Conservation (phyloP, 2,888 invertebrate genomes). For the Clunio marinus region DNA sequence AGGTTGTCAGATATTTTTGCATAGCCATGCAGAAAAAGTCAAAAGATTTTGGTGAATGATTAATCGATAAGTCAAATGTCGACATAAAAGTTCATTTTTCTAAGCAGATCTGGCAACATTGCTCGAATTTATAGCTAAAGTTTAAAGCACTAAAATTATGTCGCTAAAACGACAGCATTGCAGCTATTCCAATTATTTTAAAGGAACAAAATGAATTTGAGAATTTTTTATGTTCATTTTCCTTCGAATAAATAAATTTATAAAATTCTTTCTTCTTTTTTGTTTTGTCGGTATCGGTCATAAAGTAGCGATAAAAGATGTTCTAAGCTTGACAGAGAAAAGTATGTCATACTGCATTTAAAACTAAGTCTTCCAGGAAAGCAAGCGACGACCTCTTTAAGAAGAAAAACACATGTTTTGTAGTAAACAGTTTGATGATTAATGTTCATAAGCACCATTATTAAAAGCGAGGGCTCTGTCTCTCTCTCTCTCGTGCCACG, state of each 20-base stretch:
- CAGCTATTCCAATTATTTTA: background rate
- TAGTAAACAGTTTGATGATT: constrained; percentile 4
- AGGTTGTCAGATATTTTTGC: background rate
- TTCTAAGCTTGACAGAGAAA: too few relatives aligned
- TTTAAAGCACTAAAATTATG: background rate
- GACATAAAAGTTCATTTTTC: background rate
- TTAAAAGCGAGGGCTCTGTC: background rate
- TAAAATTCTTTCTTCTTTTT: too few relatives aligned
- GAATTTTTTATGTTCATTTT: too few relatives aligned
- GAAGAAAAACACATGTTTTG: background rate
- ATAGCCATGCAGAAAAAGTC: background rate
- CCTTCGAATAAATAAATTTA: too few relatives aligned
- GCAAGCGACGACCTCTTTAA: constrained; percentile 1
- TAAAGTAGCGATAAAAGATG: too few relatives aligned
- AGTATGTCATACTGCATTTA: constrained; percentile 2
- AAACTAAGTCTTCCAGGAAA: background rate
- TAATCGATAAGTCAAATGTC: background rate
- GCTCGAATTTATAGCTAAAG: background rate
- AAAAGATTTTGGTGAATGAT: background rate
- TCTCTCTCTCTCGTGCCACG: background rate
- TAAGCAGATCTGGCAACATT: background rate
- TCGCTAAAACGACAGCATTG: background rate
- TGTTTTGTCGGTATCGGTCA: too few relatives aligned
- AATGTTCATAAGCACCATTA: constrained; percentile 1
- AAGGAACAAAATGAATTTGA: too few relatives aligned